Evolutionary conservation across 2,888 invertebrate genomes (phyloP).

Genomic region (Eumerus sabulonum): DNA sequence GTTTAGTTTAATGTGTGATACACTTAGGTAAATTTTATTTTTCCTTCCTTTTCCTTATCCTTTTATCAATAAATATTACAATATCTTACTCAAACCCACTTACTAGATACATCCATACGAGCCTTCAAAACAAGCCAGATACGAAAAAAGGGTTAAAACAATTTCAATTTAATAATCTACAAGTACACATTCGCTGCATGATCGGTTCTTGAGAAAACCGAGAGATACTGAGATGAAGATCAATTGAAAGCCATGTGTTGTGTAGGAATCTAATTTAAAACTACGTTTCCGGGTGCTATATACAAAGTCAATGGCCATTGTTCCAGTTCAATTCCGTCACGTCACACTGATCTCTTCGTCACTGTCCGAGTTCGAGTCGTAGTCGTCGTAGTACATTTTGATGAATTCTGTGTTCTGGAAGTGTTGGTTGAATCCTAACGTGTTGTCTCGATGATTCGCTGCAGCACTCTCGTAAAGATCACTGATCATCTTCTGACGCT

Average conservation of each 20-base stretch:
- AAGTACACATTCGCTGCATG: constrained; percentile 50
- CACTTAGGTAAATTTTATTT: constrained; percentile 62
- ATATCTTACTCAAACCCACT: constrained; percentile 52
- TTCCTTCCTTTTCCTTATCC: constrained; percentile 46
- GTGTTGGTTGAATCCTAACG: constrained; percentile 65
- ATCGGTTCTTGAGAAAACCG: background rate
- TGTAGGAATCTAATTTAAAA: constrained; percentile 8
- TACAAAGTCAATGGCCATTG: constrained; percentile 35
- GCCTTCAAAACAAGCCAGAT: constrained; percentile 37
- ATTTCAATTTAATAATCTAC: background rate
- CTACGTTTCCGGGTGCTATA: constrained; percentile 42
- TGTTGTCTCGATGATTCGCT: constrained; percentile 48
- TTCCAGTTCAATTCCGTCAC: constrained; percentile 81
- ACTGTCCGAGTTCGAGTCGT: constrained; percentile 83
- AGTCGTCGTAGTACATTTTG: constrained; percentile 79
- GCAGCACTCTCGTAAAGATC: constrained; percentile 69
- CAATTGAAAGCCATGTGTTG: background rate
- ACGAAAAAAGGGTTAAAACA: constrained; percentile 10
- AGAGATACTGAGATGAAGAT: background rate
- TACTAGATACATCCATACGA: constrained; percentile 15
- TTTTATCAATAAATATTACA: constrained; percentile 65
- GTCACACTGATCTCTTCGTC: constrained; percentile 93
- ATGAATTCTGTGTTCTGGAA: constrained; percentile 76
- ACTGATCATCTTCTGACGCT: constrained; percentile 64
- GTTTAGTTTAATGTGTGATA: constrained; percentile 52